These are phyloP conservation scores for Peromyscus melanophrys DNA, from an alignment of 2,797 vertebrate species.

Conservation along the genomic window DNA sequence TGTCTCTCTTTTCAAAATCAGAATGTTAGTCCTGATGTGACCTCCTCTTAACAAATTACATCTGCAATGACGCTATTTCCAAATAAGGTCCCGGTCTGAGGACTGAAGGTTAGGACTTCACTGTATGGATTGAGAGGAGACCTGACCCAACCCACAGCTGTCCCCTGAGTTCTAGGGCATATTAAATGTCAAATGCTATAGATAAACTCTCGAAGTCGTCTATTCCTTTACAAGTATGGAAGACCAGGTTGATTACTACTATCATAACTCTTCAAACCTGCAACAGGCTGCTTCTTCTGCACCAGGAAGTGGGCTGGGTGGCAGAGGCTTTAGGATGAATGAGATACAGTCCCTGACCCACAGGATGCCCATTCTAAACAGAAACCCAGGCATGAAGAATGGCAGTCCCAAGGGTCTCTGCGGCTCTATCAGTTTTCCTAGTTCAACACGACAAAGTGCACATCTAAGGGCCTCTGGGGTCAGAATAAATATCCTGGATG, in stretches of 20 bases:
- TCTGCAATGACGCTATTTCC: neutral
- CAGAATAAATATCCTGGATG: slow-evolving; percentile 52
- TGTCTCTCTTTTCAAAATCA: neutral
- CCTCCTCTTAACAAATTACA: neutral
- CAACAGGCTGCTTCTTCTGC: neutral
- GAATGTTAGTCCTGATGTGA: neutral
- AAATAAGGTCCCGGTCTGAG: slow-evolving; percentile 10
- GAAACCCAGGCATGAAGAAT: neutral
- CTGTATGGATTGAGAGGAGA: neutral
- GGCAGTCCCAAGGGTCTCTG: neutral
- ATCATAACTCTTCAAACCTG: neutral
- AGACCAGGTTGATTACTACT: neutral
- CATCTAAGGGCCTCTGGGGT: slow-evolving; percentile 46
- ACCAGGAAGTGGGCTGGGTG: neutral
- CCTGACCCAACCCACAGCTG: neutral
- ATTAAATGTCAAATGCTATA: neutral
- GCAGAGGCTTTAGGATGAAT: neutral
- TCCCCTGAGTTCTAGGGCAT: neutral
- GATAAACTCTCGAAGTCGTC: neutral
- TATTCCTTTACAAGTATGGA: neutral
- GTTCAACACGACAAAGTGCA: neutral
- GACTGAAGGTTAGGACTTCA: neutral
- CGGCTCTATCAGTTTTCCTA: slow-evolving; percentile 35
- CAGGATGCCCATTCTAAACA: neutral
- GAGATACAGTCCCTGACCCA: neutral